Evolutionary conservation across 2,113 vertebrate genomes (phyloP).

Genomic region (Sardina pilchardus): DNA sequence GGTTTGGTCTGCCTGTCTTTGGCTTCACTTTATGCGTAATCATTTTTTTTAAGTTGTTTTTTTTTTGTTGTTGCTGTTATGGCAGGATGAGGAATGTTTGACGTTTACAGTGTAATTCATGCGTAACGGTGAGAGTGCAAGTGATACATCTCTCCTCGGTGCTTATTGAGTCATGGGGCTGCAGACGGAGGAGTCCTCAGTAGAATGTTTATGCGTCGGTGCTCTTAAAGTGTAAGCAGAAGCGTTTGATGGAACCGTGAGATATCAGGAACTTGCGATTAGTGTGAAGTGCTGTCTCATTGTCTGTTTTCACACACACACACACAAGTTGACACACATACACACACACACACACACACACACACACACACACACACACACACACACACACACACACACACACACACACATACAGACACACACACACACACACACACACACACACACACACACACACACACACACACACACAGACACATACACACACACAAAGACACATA

Average conservation of each 20-base stretch:
- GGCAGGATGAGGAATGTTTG: no score
- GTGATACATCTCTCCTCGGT: no score
- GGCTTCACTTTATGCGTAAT: not conserved
- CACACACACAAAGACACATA: not conserved
- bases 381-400: constrained; percentile 4
- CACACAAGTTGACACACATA: not conserved
- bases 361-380: not conserved
- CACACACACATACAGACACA: no score
- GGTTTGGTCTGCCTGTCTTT: not conserved
- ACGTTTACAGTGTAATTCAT: no score
- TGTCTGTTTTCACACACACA: not conserved
- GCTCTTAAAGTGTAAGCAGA: not conserved
- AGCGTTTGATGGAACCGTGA: not conserved
- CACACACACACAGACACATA: not conserved
- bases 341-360: not conserved
- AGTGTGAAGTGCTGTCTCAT: not conserved
- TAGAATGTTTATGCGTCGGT: not conserved
- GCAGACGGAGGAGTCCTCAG: no score
- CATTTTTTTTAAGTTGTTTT: not conserved
- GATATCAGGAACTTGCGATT: not conserved
- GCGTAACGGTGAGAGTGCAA: no score
- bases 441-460: not conserved
- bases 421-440: not conserved
- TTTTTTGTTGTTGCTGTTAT: not conserved
- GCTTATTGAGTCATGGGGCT: no score